phyloP scores from a whole-genome alignment of 2,888 invertebrate species.

The Drosophila colorata region DNA sequence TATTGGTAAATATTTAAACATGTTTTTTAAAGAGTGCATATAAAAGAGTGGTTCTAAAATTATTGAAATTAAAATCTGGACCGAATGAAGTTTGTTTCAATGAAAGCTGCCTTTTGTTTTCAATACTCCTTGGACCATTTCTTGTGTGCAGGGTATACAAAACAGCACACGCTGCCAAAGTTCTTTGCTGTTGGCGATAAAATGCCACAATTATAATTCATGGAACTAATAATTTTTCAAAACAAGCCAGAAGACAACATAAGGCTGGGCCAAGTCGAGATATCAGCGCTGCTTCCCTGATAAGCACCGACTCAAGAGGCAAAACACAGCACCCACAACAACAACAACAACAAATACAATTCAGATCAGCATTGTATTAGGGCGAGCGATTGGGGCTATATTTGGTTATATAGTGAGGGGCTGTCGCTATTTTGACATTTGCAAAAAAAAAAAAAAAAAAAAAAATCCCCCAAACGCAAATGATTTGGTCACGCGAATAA shows the following conservation, averaged over 20 bases:
- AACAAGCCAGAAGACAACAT: slow-evolving; percentile 45
- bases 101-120: not conserved
- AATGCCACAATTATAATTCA: slow-evolving; percentile 66
- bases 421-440: slow-evolving; percentile 19
- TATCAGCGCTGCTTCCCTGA: slow-evolving; percentile 46
- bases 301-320: slow-evolving; percentile 29
- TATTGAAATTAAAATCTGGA: too few relatives aligned
- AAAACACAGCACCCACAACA: not conserved
- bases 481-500: slow-evolving; percentile 81
- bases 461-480: slow-evolving; percentile 69
- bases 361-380: slow-evolving; percentile 29
- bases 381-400: slow-evolving; percentile 8
- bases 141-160: not conserved
- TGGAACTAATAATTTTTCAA: slow-evolving; percentile 63
- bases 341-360: slow-evolving; percentile 23
- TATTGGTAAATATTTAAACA: too few relatives aligned
- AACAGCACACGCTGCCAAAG: slow-evolving; percentile 26
- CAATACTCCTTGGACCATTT: not conserved
- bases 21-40: too few relatives aligned
- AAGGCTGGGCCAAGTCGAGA: slow-evolving; percentile 31
- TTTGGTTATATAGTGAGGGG: not conserved
- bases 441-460: slow-evolving; percentile 20
- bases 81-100: too few relatives aligned
- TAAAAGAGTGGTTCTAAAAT: too few relatives aligned
- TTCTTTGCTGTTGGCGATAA: slow-evolving; percentile 52